Evolutionary conservation across 2,888 invertebrate species (phyloP).

Genomic region (Acrobeloides nanus): DNA sequence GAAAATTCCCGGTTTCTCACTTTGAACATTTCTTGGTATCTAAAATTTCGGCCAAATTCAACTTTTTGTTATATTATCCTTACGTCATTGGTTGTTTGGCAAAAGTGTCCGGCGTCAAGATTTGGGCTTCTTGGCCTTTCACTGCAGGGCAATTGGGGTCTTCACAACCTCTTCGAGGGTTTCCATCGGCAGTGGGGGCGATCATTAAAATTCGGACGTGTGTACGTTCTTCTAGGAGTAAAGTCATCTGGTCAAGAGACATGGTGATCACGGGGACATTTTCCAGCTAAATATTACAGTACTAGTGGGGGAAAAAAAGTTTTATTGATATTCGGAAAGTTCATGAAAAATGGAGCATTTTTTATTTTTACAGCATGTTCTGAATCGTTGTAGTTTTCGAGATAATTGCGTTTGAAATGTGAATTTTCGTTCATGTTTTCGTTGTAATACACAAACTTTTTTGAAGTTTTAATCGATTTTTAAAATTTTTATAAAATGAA

Average conservation of each 20-base stretch:
- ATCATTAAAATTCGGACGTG: constrained; percentile 40
- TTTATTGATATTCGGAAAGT: too few species aligned
- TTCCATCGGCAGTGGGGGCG: constrained; percentile 43
- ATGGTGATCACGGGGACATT: constrained; percentile 37
- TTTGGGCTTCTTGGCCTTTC: constrained; percentile 38
- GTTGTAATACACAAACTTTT: too few species aligned
- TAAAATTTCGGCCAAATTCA: constrained; percentile 13
- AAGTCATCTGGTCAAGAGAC: constrained; percentile 38
- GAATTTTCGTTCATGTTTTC: too few species aligned
- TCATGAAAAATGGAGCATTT: too few species aligned
- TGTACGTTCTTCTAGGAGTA: constrained; percentile 35
- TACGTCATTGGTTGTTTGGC: constrained; percentile 46
- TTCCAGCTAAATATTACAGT: constrained; percentile 31
- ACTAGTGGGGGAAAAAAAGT: background rate
- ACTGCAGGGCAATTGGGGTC: constrained; percentile 38
- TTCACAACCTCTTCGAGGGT: constrained; percentile 42
- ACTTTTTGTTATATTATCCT: constrained; percentile 14
- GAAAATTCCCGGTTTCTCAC: constrained; percentile 42
- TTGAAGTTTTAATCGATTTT: too few species aligned
- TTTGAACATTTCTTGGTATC: constrained; percentile 48
- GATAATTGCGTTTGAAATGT: too few species aligned
- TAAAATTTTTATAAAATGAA: too few species aligned
- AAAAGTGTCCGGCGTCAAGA: constrained; percentile 49
- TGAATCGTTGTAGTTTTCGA: too few species aligned
- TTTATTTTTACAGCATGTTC: too few species aligned